phyloP scores from a whole-genome alignment of 2,797 vertebrate genomes.

The Gymnothorax reevesii region DNA sequence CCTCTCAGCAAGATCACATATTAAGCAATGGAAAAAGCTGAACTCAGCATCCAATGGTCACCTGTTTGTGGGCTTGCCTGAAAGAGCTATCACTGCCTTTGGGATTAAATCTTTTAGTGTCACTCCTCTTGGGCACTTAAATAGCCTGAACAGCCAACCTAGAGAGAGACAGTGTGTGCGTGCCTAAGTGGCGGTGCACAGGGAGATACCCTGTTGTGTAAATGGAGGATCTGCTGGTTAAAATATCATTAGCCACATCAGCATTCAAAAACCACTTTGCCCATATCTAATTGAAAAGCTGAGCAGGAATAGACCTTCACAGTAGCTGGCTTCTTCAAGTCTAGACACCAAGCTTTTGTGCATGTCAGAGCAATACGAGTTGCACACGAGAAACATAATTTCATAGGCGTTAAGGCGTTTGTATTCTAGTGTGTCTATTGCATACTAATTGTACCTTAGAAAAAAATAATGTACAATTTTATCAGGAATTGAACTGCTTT shows the following conservation, averaged over 20 bases:
- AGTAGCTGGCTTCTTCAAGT: not conserved
- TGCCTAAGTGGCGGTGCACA: not conserved
- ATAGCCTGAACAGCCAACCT: constrained; percentile 61
- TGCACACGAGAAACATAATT: not conserved
- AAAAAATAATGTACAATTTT: not conserved
- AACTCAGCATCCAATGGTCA: constrained; percentile 71
- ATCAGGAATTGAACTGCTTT: not conserved
- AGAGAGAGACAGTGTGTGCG: constrained; percentile 45
- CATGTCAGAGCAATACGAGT: not conserved
- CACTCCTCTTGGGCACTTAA: constrained; percentile 48
- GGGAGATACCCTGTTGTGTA: constrained; percentile 57
- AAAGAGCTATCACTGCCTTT: constrained; percentile 56
- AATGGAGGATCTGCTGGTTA: constrained; percentile 57
- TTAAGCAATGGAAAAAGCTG: constrained; percentile 66
- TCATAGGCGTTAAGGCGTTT: not conserved
- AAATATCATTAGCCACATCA: constrained; percentile 63
- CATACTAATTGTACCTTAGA: not conserved
- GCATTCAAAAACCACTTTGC: constrained; percentile 55
- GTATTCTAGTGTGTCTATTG: not conserved
- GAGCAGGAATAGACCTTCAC: constrained; percentile 45
- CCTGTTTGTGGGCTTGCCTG: constrained; percentile 57
- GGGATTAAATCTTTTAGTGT: constrained; percentile 53
- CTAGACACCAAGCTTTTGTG: not conserved
- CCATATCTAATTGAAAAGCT: constrained; percentile 50
- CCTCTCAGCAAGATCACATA: constrained; percentile 67